A percentile compares a stretch with the other conserved stretches of the same genome.
Conservation (phyloP, 35 echinoderm and acorn worm genomes). For the Diadema setosum region DNA sequence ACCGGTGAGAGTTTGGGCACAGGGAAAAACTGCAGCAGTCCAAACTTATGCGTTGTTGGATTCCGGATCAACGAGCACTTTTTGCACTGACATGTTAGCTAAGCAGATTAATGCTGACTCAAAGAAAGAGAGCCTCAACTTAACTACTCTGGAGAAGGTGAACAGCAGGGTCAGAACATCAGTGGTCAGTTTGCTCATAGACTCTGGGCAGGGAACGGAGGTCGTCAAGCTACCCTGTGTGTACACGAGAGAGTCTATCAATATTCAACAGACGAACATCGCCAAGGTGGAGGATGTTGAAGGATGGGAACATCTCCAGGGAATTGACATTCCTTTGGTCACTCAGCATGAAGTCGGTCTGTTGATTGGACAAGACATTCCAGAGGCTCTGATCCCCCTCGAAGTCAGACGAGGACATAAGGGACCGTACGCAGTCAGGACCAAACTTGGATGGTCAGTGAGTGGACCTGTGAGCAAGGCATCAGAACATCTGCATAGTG, state of each 20-base stretch:
- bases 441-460: slow-evolving; percentile 34
- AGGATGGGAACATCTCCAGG: slow-evolving; percentile 5
- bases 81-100: slow-evolving; percentile 32
- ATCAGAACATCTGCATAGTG: neutral
- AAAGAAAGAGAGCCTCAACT: neutral
- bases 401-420: slow-evolving; percentile 31
- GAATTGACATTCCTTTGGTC: neutral
- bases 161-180: neutral
- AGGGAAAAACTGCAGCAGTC: neutral
- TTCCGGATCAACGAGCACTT: slow-evolving; percentile 44
- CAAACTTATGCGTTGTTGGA: neutral
- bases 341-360: neutral
- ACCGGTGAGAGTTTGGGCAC: neutral
- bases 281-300: neutral
- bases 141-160: slow-evolving; percentile 9
- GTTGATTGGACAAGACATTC: slow-evolving; percentile 43
- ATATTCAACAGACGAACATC: neutral
- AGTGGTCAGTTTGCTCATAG: slow-evolving; percentile 20
- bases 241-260: neutral
- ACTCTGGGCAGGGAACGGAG: neutral
- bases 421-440: slow-evolving; percentile 23
- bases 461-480: slow-evolving; percentile 25
- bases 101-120: neutral
- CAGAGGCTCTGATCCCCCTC: slow-evolving; percentile 1
- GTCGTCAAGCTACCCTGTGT: neutral